Conservation (phyloP, 2,797 vertebrate genomes). For the Brachyalestes nurse region DNA sequence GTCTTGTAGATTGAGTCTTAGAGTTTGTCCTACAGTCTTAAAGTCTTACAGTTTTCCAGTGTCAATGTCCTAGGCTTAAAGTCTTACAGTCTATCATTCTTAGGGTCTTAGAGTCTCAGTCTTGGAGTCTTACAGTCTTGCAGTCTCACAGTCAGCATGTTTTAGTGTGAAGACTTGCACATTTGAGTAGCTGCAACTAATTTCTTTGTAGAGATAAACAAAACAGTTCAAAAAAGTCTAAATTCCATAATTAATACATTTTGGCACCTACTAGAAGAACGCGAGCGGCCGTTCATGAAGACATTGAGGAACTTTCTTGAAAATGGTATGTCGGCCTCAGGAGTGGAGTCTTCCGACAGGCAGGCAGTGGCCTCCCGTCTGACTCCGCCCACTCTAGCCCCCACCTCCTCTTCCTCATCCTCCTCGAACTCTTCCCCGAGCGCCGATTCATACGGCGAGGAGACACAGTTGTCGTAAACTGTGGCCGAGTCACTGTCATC, state of each 20-base stretch:
- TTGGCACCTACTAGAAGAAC: constrained; percentile 92
- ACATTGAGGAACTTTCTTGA: constrained; percentile 98
- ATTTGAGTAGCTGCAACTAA: too few relatives aligned
- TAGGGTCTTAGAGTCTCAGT: too few relatives aligned
- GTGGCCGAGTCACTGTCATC: constrained; percentile 96
- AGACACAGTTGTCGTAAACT: constrained; percentile 94
- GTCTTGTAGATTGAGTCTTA: too few relatives aligned
- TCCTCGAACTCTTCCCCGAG: constrained; percentile 94
- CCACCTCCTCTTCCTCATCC: constrained; percentile 75
- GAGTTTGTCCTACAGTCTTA: too few relatives aligned
- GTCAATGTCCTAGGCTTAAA: too few relatives aligned
- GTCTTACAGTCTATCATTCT: too few relatives aligned
- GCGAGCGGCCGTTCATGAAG: constrained; percentile 93
- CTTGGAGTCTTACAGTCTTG: too few relatives aligned
- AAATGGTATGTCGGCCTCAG: constrained; percentile 89
- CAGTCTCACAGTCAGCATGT: too few relatives aligned
- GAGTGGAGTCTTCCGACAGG: constrained; percentile 91
- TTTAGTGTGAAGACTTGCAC: too few relatives aligned
- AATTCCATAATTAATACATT: neutral
- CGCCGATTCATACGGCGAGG: constrained; percentile 92
- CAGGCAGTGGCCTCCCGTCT: constrained; percentile 83
- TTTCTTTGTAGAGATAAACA: too few relatives aligned
- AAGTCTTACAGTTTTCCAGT: too few relatives aligned
- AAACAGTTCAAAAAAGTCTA: too few relatives aligned
- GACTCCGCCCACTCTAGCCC: constrained; percentile 63